Base-by-base conservation (phyloP, 1,140 invertebrate species). In the Vanessa tameamea region DNA sequence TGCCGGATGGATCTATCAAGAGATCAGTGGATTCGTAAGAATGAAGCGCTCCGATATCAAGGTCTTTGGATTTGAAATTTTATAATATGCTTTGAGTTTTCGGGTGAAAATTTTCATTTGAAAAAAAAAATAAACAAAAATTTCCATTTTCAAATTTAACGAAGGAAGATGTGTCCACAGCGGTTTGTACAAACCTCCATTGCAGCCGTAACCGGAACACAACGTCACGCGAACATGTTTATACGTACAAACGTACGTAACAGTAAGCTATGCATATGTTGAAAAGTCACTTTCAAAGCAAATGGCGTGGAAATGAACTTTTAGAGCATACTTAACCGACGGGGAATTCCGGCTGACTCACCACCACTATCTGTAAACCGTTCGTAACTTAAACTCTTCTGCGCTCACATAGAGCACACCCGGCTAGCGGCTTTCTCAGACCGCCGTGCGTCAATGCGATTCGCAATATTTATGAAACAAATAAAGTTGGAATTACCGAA, bases 261-360 rank as follows among this genome's bases (percentile, higher is more conserved):
- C 47, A 50, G 23, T 31, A 50, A 50, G 7, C 37, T 14, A 31
- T 51, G 23, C 65, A 53, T 8, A 67, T 67, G 48, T 53, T 67
- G 13, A 37, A 43, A 37, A 68, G 31, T 55, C 51, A 55, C 50
- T 68, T 55, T 43, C 50, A 57, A 20, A 14, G 3, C 11, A 68
- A 20, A n/a, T 50, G 11, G 47, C 43, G 47, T 50, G 20, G 15
- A 26, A 65, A 68, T 55, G 14, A 55, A 47, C 15, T 57, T 53
- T 55, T 55, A 43, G 31, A 43, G 65, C 65, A 16, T n/a, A 66
- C 31, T 51, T 50, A 51, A 51, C 47, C 65, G 48, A 16, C 31
- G 65, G 65, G 65, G 37, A 68, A 68, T 50, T 20, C 50, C 65
- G 51, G 15, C 26, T 68, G 65, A 68, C 26, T 68, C 65, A 68